Evolutionary conservation across 2,113 vertebrate genomes (phyloP).

Genomic region (Thamnaconus septentrionalis): DNA sequence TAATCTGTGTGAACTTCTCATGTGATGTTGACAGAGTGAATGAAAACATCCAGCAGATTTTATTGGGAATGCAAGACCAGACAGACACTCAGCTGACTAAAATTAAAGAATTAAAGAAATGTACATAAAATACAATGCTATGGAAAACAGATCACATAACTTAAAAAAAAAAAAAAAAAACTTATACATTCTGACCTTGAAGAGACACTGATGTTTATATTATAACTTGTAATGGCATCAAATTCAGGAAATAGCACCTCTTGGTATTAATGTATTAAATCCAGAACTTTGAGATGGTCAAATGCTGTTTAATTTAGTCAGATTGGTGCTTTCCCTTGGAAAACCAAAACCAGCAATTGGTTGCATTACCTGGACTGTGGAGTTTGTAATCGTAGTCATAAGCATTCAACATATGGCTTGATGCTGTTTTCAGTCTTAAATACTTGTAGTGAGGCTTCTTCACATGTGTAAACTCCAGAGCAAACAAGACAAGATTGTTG

Average conservation of each 20-base stretch:
- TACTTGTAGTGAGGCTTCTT: conserved; percentile 16
- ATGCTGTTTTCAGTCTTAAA: neutral
- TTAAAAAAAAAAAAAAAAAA: conserved; percentile 40
- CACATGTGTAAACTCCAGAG: conserved; percentile 15
- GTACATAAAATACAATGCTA: conserved; percentile 27
- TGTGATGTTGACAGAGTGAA: conserved; percentile 8
- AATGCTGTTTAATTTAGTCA: neutral
- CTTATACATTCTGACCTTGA: conserved; percentile 23
- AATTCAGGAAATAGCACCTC: no score
- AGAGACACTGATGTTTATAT: conserved; percentile 10
- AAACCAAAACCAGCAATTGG: neutral
- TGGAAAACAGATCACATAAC: conserved; percentile 34
- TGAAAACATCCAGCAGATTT: conserved; percentile 56
- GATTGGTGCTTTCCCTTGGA: neutral
- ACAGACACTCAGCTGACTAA: conserved; percentile 38
- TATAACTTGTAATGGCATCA: no score
- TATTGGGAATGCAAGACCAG: conserved; percentile 58
- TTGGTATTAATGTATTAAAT: no score
- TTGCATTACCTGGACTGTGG: neutral
- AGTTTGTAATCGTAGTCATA: conserved; percentile 12
- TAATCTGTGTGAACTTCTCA: conserved; percentile 8
- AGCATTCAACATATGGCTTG: neutral
- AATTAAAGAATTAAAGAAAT: conserved; percentile 20
- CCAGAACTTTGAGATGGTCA: neutral
- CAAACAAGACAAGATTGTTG: neutral